Conservation (phyloP, 2,888 invertebrate genomes). For the Minunthozetes semirufus region DNA sequence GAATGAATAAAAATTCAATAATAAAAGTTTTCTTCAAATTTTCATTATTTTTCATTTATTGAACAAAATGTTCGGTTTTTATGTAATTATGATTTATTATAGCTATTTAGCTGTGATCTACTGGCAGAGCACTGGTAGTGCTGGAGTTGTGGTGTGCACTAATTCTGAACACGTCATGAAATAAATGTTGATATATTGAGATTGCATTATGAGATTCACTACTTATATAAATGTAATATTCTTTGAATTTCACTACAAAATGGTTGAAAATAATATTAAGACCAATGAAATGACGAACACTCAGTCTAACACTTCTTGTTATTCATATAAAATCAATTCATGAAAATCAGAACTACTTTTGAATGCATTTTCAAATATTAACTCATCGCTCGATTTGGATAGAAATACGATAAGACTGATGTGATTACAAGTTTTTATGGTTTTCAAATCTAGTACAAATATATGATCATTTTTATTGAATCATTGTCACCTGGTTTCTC, state of each 20-base stretch:
- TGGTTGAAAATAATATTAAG: not conserved
- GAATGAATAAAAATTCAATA: not conserved
- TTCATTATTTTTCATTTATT: not conserved
- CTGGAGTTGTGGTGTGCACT: not conserved
- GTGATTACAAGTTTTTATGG: too few relatives aligned
- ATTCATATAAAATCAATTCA: too few relatives aligned
- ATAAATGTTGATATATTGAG: slow-evolving; percentile 14
- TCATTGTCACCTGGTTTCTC: too few relatives aligned
- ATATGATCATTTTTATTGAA: too few relatives aligned
- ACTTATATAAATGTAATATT: not conserved
- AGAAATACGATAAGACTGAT: too few relatives aligned
- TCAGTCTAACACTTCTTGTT: not conserved
- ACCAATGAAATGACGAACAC: not conserved
- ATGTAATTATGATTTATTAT: slow-evolving; percentile 22
- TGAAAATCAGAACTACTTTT: too few relatives aligned
- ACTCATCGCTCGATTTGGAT: too few relatives aligned
- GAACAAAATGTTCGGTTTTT: slow-evolving; percentile 9
- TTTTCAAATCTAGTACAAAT: too few relatives aligned
- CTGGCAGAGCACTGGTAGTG: not conserved
- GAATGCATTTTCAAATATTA: too few relatives aligned
- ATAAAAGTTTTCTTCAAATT: not conserved
- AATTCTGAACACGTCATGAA: slow-evolving; percentile 18
- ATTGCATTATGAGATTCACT: slow-evolving; percentile 4
- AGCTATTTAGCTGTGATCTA: slow-evolving; percentile 12
- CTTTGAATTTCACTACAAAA: not conserved